Base-by-base conservation (phyloP, 1,140 invertebrate species). In the Cydia amplana region DNA sequence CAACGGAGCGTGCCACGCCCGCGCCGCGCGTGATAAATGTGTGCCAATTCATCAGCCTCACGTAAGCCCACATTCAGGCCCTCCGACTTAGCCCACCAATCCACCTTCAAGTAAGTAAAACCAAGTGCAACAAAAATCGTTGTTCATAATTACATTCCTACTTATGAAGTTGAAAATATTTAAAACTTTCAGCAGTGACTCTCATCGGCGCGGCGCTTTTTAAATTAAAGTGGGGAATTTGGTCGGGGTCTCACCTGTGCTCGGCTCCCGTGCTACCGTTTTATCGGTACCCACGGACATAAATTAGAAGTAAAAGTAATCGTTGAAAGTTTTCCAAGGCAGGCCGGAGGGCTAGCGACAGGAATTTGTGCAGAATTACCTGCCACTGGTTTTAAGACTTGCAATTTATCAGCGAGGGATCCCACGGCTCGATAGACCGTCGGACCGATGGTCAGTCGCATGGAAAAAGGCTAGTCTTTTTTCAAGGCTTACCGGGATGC, bases 261-360 rank as follows among this genome's bases (percentile, higher is more conserved):
- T 84, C 80, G 75, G 77, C 55, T 74, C 77, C 77, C 78, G 77
- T 83, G 79, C 75, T 77, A 81, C 80, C 85, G 77, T 82, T 87
- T 86, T 87, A 88, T 85, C 85, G 82, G 80, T 82, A 82, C 82
- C 82, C 83, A 76, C 78, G 80, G 80, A 86, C 85, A 90, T 88
- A 92, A 92, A 92, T 92, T 91, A 83, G 82, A 84, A 86, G 83
- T 85, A 85, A 86, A 88, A 86, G 86, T 92, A 91, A 90, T 90
- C 86, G 88, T 86, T 85, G 83, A 87, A 91, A 91, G 83, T 92
- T 90, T 88, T 81, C 80, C 80, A 76, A 78, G 81, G 82, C 81
- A 82, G 75, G 83, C 76, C 76, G 77, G 82, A 82, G 80, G 81
- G 85, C 79, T 80, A 80, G 74, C 82, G 78, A 74, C 79, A 79